Base-by-base conservation (phyloP, 2,113 vertebrate genomes). In the Aegithalos caudatus region DNA sequence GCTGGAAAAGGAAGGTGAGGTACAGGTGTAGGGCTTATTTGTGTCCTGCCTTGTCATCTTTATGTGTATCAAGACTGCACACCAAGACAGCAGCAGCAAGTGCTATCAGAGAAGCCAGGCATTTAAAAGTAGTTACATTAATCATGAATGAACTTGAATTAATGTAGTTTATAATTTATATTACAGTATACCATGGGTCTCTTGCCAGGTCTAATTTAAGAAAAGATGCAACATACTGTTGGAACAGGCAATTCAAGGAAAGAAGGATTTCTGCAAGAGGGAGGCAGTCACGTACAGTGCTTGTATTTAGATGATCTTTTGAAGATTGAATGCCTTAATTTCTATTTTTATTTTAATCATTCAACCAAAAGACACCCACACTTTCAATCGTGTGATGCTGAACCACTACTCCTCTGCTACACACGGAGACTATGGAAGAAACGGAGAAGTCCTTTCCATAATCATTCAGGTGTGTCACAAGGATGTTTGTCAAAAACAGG, bases 81-180 rank as follows among this genome's bases (percentile, higher is more conserved):
- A 60, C 62, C 61, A 74, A 86, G 86, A 74, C 71, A 92, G 71
- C 69, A 93, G 51, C 64, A 83, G 13, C 22, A 57, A 88, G 48
- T 61, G 28, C 10, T 50, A 85, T 35, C 40, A 91, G 29, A 62
- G 67, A 78, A 84, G 45, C 37, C 5, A 14, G 56, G 25, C 86
- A 72, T 88, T 88, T 85, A 70, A 79, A 96, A 86, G 70, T 40
- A 81, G 53, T 23, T 37, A 31, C 11, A 83, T 88, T 92, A 88
- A 94, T 92, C 38, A 83, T 81, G 74, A 92, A 83, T 81, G 56
- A 88, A 81, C 31, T 50, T 64, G 85, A 86, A 96, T 91, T 94
- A 91, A 84, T 94, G 58, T 35, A 70, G 82, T 90, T 94, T 69
- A 81, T 90, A 86, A 93, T 88, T 94, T 94, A 92, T 90, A 86